Evolutionary conservation across 1,140 invertebrate species (phyloP), one percentile per base, ranked within the genome.

Genomic region (Diploscapter pachys): DNA sequence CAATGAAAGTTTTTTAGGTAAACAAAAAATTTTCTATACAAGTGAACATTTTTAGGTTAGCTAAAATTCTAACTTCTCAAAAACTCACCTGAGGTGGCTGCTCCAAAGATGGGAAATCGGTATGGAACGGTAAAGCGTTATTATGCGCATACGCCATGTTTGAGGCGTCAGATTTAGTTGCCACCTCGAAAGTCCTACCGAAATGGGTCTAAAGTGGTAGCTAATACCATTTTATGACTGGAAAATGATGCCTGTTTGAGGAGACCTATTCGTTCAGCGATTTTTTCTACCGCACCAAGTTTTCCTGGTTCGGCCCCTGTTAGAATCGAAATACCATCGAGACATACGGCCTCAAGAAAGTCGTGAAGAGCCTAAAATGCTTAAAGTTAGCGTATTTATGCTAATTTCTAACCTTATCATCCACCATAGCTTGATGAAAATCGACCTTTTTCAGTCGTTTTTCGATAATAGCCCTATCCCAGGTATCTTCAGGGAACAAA

Each of bases 81-180:
- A 69, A 54, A 78, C 50, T 48, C 62, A 75, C 77, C 66, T 83
- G 76, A 48, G 82, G 82, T 3, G 82, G 82, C 62, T 82, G 65
- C 49, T 72, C 64, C 5, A 83, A 62, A 8, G 82, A 83, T 13
- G 82, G 82, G 66, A 83, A 84, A 71, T 83, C 82, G 0, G 82
- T 84, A 71, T 83, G 82, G 50, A 85, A 82, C 3, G 82, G 82
- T 8, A 83, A 75, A 61, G 71, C 81, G n/a, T 71, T 68, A n/a
- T 72, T 62, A 31, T 66, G 73, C 4, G 82, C 82, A 73, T 83
- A 83, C 2, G 82, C 82, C 82, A 83, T 83, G 54, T 83, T 83
- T 51, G 76, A 77, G 2, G 82, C 82, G 67, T 82, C 80, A 4
- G 78, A 72, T 72, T 83, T 83, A 5, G 78, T 80, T 54, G 67